Base-by-base conservation (phyloP, 2,113 vertebrate species). In the Copsychus sechellarum region DNA sequence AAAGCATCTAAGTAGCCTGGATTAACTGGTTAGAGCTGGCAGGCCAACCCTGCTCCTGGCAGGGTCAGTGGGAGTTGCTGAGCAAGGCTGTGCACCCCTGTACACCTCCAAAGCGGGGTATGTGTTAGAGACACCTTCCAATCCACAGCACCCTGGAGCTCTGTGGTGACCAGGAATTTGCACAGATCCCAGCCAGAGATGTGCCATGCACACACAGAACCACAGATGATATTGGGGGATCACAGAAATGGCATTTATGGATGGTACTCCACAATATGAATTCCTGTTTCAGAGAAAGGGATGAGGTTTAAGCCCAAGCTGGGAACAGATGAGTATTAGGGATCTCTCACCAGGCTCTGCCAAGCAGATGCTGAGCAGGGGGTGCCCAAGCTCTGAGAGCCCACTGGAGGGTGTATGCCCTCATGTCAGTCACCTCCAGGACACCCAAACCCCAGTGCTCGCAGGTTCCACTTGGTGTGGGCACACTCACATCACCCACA, bases 401-500 rank as follows among this genome's bases (percentile, higher is more conserved):
- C 43, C 5, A 2, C 4, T 23, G 53, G 26, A 56, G 38, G 24
- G 17, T 47, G 8, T 11, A 6, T 3, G 1, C 4, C 43, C 34
- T 60, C 48, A 28, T 1, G 0, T 3, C 58, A 23, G 38, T 11
- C 72, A 42, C 26, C 25, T 51, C 51, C 18, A 23, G 51, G 25
- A 36, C 54, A 28, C 38, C 54, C 54, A 50, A 21, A 40, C 29
- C 40, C 22, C 13, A 24, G 66, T 2, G 3, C 20, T 51, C 45
- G 51, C 10, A 12, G 45, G 45, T 24, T 3, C 34, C 31, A 8
- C 31, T 0, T 2, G 24, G 29, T 2, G 3, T 9, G 33, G 38
- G 25, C 53, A 36, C 0, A 0, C 25, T 9, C 6, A 21, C 50
- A 33, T n/a, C 42, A 9, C 9, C 10, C 0, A 0, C 42, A 31